Percentiles rank a stretch among this genome's conserved stretches.
phyloP scores from a whole-genome alignment of 1,140 invertebrate species.

The Euborellia annulipes region DNA sequence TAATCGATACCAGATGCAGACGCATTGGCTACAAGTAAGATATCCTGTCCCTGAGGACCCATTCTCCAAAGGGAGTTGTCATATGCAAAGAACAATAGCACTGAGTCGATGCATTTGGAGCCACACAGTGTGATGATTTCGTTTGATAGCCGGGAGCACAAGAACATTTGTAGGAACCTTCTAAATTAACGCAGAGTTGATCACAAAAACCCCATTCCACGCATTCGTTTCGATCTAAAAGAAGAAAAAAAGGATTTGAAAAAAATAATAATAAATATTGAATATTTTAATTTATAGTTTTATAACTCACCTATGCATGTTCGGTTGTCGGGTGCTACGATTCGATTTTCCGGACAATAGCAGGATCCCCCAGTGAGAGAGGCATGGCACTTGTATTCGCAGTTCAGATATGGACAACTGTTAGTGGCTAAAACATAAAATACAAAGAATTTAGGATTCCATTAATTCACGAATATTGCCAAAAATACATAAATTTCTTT shows the following conservation, averaged over 20 bases:
- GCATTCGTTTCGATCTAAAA: conserved; percentile 80
- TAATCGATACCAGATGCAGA: conserved; percentile 78
- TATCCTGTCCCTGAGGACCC: conserved; percentile 41
- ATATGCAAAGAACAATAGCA: conserved; percentile 69
- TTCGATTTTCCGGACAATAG: too few species aligned
- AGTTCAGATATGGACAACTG: too few species aligned
- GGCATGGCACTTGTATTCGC: too few species aligned
- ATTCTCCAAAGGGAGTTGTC: conserved; percentile 60
- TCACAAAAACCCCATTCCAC: conserved; percentile 90
- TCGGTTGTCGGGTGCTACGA: too few species aligned
- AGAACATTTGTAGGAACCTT: conserved; percentile 65
- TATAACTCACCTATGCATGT: too few species aligned
- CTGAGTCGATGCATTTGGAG: conserved; percentile 31
- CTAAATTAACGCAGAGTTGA: conserved; percentile 78
- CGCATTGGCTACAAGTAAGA: conserved; percentile 50
- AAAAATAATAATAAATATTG: too few species aligned
- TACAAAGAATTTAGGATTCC: too few species aligned
- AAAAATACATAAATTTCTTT: too few species aligned
- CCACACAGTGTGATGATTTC: conserved; percentile 48
- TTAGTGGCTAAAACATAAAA: too few species aligned
- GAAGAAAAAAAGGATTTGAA: conserved; percentile 11
- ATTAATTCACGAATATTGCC: too few species aligned
- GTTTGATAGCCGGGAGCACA: conserved; percentile 67
- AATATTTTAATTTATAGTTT: too few species aligned
- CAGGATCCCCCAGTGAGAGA: too few species aligned